These are phyloP conservation scores for Apamea epomidion DNA, from an alignment of 2,888 invertebrate genomes.

Conservation along the genomic window DNA sequence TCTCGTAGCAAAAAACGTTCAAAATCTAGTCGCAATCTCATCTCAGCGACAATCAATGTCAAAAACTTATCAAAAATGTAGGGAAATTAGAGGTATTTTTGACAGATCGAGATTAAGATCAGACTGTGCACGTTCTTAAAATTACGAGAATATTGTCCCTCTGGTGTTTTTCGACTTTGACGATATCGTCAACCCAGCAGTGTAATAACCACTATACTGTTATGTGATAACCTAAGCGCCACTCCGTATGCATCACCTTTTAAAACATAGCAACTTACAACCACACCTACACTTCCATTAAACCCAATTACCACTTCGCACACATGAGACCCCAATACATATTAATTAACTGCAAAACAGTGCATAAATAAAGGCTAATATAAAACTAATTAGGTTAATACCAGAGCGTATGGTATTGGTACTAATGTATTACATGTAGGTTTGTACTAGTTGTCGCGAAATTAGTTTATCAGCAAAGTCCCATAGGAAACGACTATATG, in stretches of 20 bases:
- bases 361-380: slow-evolving; percentile 65
- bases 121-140: too few species aligned
- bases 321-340: slow-evolving; percentile 40
- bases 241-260: neutral
- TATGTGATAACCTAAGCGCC: neutral
- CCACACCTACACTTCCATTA: slow-evolving; percentile 20
- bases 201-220: neutral
- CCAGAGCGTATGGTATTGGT: slow-evolving; percentile 65
- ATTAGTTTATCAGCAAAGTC: slow-evolving; percentile 71
- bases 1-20: too few species aligned
- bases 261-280: neutral
- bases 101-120: too few species aligned
- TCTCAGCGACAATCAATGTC: too few species aligned
- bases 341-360: slow-evolving; percentile 60
- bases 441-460: slow-evolving; percentile 64
- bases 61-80: too few species aligned
- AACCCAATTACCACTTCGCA: slow-evolving; percentile 29
- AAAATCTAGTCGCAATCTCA: too few species aligned
- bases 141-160: too few species aligned
- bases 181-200: too few species aligned
- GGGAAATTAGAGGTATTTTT: too few species aligned
- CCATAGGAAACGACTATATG: slow-evolving; percentile 60
- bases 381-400: slow-evolving; percentile 76
- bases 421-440: slow-evolving; percentile 30
- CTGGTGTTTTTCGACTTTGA: too few species aligned